Conservation (phyloP, 2,888 invertebrate species). For the Melieria crassipennis region DNA sequence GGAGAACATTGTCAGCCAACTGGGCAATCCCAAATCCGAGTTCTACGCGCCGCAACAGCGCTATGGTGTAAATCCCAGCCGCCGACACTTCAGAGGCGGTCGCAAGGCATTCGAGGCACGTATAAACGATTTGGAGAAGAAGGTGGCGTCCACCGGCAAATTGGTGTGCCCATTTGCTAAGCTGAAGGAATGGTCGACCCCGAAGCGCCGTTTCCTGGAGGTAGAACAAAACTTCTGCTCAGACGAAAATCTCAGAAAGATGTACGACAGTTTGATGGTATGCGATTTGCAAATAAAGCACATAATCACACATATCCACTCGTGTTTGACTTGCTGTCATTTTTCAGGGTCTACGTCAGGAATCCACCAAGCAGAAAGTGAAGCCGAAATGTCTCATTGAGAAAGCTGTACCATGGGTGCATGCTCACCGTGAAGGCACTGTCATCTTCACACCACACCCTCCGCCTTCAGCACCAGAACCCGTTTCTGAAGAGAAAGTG, state of each 20-base stretch:
- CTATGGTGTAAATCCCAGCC: constrained; percentile 74
- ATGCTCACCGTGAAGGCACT: too few species aligned
- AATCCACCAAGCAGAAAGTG: constrained; percentile 47
- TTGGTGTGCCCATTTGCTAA: constrained; percentile 58
- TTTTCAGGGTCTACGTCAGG: constrained; percentile 51
- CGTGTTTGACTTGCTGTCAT: not conserved
- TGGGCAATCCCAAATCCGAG: constrained; percentile 71
- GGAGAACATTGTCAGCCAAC: constrained; percentile 67
- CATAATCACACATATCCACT: not conserved
- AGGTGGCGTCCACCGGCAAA: constrained; percentile 47
- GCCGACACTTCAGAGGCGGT: constrained; percentile 67
- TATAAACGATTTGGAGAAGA: constrained; percentile 58
- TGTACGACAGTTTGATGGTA: constrained; percentile 60
- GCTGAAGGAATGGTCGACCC: constrained; percentile 56
- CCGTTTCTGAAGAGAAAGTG: constrained; percentile 42
- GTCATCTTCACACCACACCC: too few species aligned
- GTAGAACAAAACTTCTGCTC: constrained; percentile 61
- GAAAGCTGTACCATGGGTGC: constrained; percentile 22
- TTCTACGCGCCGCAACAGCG: constrained; percentile 73
- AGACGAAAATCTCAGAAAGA: constrained; percentile 56
- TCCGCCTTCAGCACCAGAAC: not conserved
- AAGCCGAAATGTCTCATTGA: constrained; percentile 54
- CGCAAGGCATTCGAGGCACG: constrained; percentile 57
- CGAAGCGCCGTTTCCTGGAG: constrained; percentile 56
- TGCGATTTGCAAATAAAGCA: not conserved